Conservation (phyloP, 1,140 invertebrate genomes). For the Chironomus tepperi region DNA sequence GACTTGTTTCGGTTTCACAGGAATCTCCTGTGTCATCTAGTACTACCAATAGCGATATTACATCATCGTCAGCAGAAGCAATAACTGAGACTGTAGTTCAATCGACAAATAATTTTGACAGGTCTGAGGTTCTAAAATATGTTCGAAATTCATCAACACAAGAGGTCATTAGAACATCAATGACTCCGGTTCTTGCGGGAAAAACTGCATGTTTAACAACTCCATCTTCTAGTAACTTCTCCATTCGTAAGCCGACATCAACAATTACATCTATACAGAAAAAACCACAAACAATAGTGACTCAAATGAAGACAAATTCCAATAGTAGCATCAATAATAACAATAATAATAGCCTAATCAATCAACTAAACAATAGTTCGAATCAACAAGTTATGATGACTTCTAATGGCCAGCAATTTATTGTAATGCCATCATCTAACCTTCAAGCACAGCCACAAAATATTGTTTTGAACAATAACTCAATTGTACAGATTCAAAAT, state of each 20-base stretch:
- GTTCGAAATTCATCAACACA: neutral
- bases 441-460: conserved; percentile 22
- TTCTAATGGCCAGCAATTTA: conserved; percentile 37
- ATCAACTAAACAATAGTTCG: conserved; percentile 26
- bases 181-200: neutral
- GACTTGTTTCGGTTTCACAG: conserved; percentile 33
- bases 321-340: conserved; percentile 31
- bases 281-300: conserved; percentile 26
- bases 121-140: neutral
- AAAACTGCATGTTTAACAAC: neutral
- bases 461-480: neutral
- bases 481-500: neutral
- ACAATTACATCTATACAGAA: neutral
- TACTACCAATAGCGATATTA: conserved; percentile 25
- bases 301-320: conserved; percentile 25
- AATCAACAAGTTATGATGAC: conserved; percentile 38
- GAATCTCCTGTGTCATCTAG: conserved; percentile 38
- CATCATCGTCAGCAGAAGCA: neutral
- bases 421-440: conserved; percentile 44
- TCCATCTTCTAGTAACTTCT: neutral
- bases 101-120: neutral
- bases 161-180: neutral
- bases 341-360: conserved; percentile 30
- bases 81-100: neutral
- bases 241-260: neutral